These are phyloP conservation scores for Coracopsis vasa DNA, from an alignment of 2,113 vertebrate genomes.

Conservation along the genomic window DNA sequence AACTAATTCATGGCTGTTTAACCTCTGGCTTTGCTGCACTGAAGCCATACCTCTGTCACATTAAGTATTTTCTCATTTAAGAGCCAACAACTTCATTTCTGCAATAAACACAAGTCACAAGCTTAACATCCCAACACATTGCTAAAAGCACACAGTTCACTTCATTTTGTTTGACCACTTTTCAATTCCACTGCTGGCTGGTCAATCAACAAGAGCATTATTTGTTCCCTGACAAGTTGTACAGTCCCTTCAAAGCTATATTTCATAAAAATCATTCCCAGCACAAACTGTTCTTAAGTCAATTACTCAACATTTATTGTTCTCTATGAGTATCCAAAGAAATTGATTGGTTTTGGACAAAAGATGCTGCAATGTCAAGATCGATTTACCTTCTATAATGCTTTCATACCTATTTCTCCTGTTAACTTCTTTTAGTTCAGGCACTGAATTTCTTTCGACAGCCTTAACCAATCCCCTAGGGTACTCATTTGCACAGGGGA, in stretches of 20 bases:
- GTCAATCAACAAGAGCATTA: not conserved
- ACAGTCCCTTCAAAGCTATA: not conserved
- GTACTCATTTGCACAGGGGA: not conserved
- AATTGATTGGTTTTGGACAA: not conserved
- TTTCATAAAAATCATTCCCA: conserved; percentile 3
- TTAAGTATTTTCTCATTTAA: not conserved
- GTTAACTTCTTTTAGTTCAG: conserved; percentile 32
- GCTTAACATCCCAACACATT: not conserved
- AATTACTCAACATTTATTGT: not conserved
- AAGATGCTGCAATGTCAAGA: not conserved
- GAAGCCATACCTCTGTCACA: not conserved
- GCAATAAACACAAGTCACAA: not conserved
- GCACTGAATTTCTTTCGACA: conserved; percentile 1
- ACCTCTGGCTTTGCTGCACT: not conserved
- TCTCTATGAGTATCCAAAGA: not conserved
- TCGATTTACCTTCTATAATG: not conserved
- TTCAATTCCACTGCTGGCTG: not conserved
- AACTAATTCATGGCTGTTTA: not conserved
- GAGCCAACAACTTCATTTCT: not conserved
- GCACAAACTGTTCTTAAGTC: not conserved
- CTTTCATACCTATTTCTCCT: not conserved
- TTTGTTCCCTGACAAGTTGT: not conserved
- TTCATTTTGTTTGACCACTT: not conserved
- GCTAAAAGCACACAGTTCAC: not conserved
- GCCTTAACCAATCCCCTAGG: conserved; percentile 10